Evolutionary conservation across 2,797 vertebrate species (phyloP).

Genomic region (Sphenopsis melanotis): DNA sequence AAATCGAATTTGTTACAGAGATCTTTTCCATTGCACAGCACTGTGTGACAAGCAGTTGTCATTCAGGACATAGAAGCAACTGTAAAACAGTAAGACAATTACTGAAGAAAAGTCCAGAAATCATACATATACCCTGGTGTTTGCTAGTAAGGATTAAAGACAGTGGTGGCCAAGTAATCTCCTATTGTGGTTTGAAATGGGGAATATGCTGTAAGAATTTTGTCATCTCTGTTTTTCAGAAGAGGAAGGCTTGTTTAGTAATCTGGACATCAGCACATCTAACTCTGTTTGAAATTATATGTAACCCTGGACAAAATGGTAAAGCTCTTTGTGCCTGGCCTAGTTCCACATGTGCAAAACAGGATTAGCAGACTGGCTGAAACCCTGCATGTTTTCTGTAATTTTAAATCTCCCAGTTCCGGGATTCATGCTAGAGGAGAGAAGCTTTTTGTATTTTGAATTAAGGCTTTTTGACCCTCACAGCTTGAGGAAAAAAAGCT

Average conservation of each 20-base stretch:
- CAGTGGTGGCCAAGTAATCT: not conserved
- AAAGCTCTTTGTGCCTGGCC: not conserved
- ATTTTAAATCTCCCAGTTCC: not conserved
- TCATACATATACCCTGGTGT: fast-evolving
- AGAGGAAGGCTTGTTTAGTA: not conserved
- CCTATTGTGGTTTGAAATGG: not conserved
- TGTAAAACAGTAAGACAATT: not conserved
- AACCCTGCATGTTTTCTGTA: not conserved
- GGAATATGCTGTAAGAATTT: not conserved
- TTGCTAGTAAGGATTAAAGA: not conserved
- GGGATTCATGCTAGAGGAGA: not conserved
- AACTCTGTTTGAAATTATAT: not conserved
- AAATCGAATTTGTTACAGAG: not conserved
- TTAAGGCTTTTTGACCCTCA: not conserved
- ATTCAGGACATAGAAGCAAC: not conserved
- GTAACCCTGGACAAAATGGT: not conserved
- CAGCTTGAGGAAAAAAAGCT: not conserved
- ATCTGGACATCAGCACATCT: not conserved
- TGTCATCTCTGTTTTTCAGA: not conserved
- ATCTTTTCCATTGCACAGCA: not conserved
- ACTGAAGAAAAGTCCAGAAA: not conserved
- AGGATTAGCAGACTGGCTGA: not conserved
- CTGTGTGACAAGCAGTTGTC: fast-evolving
- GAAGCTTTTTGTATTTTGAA: not conserved
- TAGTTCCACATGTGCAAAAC: not conserved